Evolutionary conservation across 1,140 invertebrate species (phyloP), one percentile per base, ranked within the genome.

Genomic region (Neodiprion lecontei): DNA sequence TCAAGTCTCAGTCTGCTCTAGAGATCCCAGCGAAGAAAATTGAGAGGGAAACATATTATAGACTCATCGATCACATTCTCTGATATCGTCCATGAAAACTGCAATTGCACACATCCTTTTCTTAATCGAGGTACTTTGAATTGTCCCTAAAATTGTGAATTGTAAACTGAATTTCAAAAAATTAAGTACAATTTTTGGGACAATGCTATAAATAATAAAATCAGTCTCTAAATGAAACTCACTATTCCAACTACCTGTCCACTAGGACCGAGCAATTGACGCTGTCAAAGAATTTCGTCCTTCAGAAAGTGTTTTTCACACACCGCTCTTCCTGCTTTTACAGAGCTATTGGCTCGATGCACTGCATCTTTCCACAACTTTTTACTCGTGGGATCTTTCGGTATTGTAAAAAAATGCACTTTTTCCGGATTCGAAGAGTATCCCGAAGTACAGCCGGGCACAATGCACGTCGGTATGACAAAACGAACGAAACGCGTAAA

Each of bases 281-380:
- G 71, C 11, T 72, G 49, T 50, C 71, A 72, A 11, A 50, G n/a
- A 21, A 72, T 72, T 28, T 72, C 9, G 12, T 72, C 71, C 8
- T 49, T 72, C 21, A 49, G 53, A 72, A 72, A 72, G 65, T 72
- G 71, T 66, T 72, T 72, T 66, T 66, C 71, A 50, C 53, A 72
- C 21, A 72, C 71, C 7, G 71, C 71, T 23, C 21, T 14, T 28
- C 71, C 71, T 1, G 71, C 21, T 72, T 72, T 72, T 5, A 72
- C 53, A 11, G 7, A 40, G 53, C 3, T 72, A 7, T 66, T 66
- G 1, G 69, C 5, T 72, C 23, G 61, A 14, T 28, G 48, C 5
- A 10, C 47, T 47, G 69, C 69, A 48, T 40, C 14, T 72, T 72
- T 66, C 71, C 50, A 72, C 12, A 65, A 47, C 17, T 72, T 72